phyloP scores from a whole-genome alignment of 2,113 vertebrate genomes.

The Toxotes jaculatrix region DNA sequence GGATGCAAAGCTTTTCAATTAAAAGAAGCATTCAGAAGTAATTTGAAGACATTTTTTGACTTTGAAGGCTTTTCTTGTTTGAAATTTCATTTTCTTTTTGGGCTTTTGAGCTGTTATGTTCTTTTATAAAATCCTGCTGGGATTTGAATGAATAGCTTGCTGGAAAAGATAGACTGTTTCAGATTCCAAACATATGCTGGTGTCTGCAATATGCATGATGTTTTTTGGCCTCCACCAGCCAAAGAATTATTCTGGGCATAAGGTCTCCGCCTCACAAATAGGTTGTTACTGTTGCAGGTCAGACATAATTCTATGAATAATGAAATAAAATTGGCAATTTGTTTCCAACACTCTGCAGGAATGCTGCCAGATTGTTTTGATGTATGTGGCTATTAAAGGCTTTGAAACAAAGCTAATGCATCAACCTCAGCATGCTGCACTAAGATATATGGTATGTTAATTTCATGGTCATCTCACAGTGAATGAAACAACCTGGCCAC shows the following conservation, averaged over 20 bases:
- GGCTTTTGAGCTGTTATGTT: constrained; percentile 24
- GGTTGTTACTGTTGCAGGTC: constrained; percentile 70
- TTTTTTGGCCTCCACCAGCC: constrained; percentile 55
- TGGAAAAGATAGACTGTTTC: constrained; percentile 47
- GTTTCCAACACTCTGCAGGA: constrained; percentile 59
- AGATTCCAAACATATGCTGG: constrained; percentile 70
- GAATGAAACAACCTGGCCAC: constrained; percentile 27
- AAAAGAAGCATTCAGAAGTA: constrained; percentile 37
- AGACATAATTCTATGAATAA: constrained; percentile 72
- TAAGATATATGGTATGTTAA: constrained; percentile 61
- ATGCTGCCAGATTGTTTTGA: constrained; percentile 60
- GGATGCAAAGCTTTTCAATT: constrained; percentile 37
- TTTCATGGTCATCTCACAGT: constrained; percentile 46
- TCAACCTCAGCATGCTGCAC: constrained; percentile 39
- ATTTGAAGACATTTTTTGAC: constrained; percentile 28
- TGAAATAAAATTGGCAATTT: constrained; percentile 70
- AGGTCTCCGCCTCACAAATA: constrained; percentile 71
- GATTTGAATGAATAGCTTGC: constrained; percentile 48
- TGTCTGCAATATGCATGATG: constrained; percentile 74
- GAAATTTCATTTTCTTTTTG: constrained; percentile 25
- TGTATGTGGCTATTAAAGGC: constrained; percentile 69
- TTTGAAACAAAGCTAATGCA: constrained; percentile 65
- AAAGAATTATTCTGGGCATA: constrained; percentile 59
- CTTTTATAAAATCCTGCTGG: constrained; percentile 3
- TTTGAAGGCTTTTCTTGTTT: constrained; percentile 36